These are phyloP conservation scores for Hetaerina titia DNA, from an alignment of 2,888 invertebrate species.

Conservation along the genomic window DNA sequence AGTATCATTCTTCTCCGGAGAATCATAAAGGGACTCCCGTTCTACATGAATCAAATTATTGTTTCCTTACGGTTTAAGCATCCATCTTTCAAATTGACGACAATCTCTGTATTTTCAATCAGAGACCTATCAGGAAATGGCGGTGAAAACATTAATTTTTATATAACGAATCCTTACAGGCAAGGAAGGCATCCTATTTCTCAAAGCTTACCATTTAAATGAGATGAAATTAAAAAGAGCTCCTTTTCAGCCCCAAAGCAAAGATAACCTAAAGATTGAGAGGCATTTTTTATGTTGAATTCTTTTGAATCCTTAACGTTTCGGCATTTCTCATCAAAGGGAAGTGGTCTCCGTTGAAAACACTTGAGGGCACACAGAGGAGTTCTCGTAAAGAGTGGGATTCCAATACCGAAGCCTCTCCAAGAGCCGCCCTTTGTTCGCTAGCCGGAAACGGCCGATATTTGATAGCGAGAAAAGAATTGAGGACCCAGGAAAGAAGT, in stretches of 20 bases:
- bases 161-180: background rate
- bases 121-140: too few species aligned
- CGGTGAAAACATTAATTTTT: too few species aligned
- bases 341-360: background rate
- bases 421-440: background rate
- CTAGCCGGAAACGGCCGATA: background rate
- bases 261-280: background rate
- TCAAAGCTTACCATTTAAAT: background rate
- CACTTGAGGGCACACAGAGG: background rate
- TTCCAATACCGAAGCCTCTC: slow-evolving; percentile 4
- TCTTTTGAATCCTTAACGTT: background rate
- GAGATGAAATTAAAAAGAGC: background rate
- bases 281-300: background rate
- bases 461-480: background rate
- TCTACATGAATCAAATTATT: too few species aligned
- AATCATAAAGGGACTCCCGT: too few species aligned
- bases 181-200: background rate
- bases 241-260: background rate
- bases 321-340: background rate
- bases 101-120: too few species aligned
- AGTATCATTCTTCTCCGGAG: too few species aligned
- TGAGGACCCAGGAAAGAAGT: background rate
- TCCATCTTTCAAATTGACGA: too few species aligned
- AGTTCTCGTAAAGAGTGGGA: background rate
- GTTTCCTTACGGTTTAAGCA: too few species aligned